These are phyloP conservation scores for Neopelma chrysocephalum DNA, from an alignment of 2,797 vertebrate genomes.

Conservation along the genomic window DNA sequence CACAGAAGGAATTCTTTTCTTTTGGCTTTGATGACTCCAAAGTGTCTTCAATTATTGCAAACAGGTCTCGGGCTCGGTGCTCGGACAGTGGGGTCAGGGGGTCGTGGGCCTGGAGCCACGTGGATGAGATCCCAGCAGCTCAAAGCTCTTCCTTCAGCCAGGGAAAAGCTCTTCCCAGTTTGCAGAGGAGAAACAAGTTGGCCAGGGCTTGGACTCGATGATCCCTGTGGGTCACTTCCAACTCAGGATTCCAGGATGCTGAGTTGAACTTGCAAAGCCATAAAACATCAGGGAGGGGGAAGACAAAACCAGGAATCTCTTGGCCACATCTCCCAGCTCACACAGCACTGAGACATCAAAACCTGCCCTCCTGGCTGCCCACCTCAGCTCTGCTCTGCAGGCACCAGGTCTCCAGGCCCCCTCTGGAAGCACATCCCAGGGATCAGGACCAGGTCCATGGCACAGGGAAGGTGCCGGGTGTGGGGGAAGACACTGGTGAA, in stretches of 20 bases:
- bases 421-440: not conserved
- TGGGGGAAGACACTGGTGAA: not conserved
- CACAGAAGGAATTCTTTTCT: not conserved
- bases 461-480: rapidly evolving
- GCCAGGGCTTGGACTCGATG: not conserved
- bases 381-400: not conserved
- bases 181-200: not conserved
- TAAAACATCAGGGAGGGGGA: not conserved
- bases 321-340: not conserved
- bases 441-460: rapidly evolving
- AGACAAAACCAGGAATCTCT: not conserved
- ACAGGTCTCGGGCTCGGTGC: not conserved
- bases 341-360: rapidly evolving
- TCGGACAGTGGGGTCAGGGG: not conserved
- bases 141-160: not conserved
- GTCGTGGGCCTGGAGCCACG: not conserved
- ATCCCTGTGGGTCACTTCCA: not conserved
- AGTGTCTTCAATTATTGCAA: not conserved
- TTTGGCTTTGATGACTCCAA: not conserved
- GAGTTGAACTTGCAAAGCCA: not conserved
- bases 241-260: not conserved
- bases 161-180: not conserved
- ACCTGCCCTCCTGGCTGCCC: not conserved
- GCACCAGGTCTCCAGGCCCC: not conserved
- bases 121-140: not conserved